Evolutionary conservation across 2,888 invertebrate species (phyloP), one percentile per base, ranked within the genome.

Genomic region (Mimas tiliae): DNA sequence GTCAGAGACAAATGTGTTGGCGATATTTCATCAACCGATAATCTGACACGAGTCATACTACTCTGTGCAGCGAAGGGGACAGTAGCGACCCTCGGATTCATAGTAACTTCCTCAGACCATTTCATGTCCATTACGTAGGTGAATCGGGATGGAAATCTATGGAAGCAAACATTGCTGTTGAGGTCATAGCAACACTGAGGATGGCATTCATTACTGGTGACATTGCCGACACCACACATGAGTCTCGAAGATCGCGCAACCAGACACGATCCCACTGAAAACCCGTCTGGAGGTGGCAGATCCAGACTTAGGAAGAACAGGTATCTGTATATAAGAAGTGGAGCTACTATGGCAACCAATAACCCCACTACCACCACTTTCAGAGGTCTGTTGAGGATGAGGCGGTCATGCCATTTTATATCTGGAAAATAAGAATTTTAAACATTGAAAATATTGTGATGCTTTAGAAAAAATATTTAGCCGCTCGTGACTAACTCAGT

Each of bases 181-280:
- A 82, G 76, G 67, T 94, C 93, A 77, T 94, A 95, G 71, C 95
- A 95, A 73, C 95, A 95, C 68, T 92, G 88, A 0, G 78, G 70
- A 51, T 87, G 87, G 70, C 95, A 95, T 65, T 90, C 76, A 0
- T 75, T 70, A 12, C 79, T 77, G 0, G 85, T 67, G 0, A 87
- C 75, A 19, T 79, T 74, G 0, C 87, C 91, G 0, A 71, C n/a
- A 2, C 94, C 93, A 68, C 94, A 94, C 0, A 84, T 83, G 0
- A 94, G 74, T 70, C 94, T 83, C 0, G 80, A 73, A 0, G 69
- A 66, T 70, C 88, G 78, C 9, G 83, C 74, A 0, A 90, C 76
- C 0, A 90, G 72, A 65, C 94, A 94, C 8, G 93, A 88, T 0
- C 94, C 94, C 0, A 78, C 74, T 0, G 94, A 93, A 34, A 82